Evolutionary conservation across 2,797 vertebrate species (phyloP), one percentile per base, ranked within the genome.

Genomic region (Notolabrus celidotus): DNA sequence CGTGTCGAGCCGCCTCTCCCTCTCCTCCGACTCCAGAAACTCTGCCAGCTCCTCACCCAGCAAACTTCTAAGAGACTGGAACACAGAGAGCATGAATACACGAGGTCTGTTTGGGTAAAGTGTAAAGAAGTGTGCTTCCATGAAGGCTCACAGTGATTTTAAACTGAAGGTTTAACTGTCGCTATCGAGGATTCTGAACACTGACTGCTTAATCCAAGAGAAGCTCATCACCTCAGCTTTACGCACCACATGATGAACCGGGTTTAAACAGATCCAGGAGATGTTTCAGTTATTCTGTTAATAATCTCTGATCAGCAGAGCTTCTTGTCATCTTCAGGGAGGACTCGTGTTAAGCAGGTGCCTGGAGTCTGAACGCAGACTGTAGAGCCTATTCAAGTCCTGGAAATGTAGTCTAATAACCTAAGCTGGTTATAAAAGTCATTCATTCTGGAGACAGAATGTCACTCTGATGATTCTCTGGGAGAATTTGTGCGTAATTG

Each of bases 11-110:
- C 86, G 87, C 67, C 83, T 79, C 73, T 94, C 94, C 31, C 84
- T 87, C 86, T 95, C 95, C 45, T 91, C 94, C 16, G 95, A 94
- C 61, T 90, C 93, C 79, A 95, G 88, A 65, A 94, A 91, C 82
- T 95, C 93, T 4, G 92, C 90, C 82, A 95, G 82, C 83, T 96
- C 95, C 66, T 95, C 94, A 23, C 94, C 95, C 69, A 96, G 82
- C 82, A 96, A 86, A 86, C 88, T 89, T 79, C 87, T 89, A 67
- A 95, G 91, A 83, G 93, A 93, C 95, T 96, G 83, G 7, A 78
- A 77, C 47, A 88, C 9, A 80, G 15, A 77, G 42, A 77, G 50
- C 62, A 67, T 33, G 66, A 65, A 77, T 52, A 43, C 78, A 60
- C 45, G 39, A 27, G 31, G 43, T 53, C n/a, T 33, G 42, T 29